A percentile compares a stretch with the other conserved stretches of the same genome.
These are phyloP conservation scores for Macroteleia sp. DNA, from an alignment of 2,888 invertebrate species.

Conservation along the genomic window DNA sequence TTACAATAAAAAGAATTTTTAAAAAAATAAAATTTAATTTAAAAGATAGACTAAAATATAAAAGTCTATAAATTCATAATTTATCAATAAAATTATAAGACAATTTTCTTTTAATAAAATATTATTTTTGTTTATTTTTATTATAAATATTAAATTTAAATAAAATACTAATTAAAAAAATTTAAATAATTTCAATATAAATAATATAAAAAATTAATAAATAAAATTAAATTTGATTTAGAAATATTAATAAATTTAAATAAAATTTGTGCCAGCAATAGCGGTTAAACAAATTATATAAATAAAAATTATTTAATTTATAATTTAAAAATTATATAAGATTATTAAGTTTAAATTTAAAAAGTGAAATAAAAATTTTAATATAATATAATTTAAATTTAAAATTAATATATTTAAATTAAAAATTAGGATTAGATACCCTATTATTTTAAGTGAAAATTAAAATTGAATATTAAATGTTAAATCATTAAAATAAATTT, in stretches of 20 bases:
- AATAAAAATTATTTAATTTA: constrained; percentile 60
- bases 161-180: constrained; percentile 38
- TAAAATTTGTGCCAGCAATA: constrained; percentile 86
- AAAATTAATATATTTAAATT: constrained; percentile 83
- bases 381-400: constrained; percentile 82
- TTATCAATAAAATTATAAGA: constrained; percentile 50
- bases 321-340: constrained; percentile 82
- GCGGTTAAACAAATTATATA: constrained; percentile 78
- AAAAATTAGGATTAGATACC: constrained; percentile 84
- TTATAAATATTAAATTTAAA: constrained; percentile 71
- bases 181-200: no score
- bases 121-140: constrained; percentile 8
- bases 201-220: constrained; percentile 83
- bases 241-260: constrained; percentile 87
- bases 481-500: constrained; percentile 83
- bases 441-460: constrained; percentile 85
- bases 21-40: constrained; percentile 35
- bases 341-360: constrained; percentile 78
- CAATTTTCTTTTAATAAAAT: constrained; percentile 30
- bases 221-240: constrained; percentile 87
- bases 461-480: constrained; percentile 85
- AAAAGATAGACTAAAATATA: constrained; percentile 49
- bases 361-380: constrained; percentile 83
- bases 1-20: constrained; percentile 82
- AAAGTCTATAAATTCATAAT: constrained; percentile 50